Evolutionary conservation across 2,113 vertebrate species (phyloP).

Genomic region (Protobothrops mucrosquamatus): DNA sequence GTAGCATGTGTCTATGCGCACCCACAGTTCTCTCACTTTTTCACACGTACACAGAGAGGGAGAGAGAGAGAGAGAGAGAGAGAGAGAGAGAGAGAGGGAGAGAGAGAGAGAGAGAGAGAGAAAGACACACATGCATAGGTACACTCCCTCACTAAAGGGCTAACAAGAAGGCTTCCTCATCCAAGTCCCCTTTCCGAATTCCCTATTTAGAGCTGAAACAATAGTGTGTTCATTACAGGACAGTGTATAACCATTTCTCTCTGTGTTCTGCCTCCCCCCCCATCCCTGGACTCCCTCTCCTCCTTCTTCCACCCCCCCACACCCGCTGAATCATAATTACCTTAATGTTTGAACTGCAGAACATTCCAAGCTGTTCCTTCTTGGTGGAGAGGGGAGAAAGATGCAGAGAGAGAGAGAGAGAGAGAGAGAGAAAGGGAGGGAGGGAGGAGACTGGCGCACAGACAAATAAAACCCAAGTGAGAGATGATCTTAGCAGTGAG

Average conservation of each 20-base stretch:
- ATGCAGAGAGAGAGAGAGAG: slow-evolving; percentile 11
- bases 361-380: slow-evolving; percentile 27
- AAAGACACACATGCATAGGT: background rate
- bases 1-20: background rate
- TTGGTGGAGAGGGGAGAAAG: slow-evolving; percentile 31
- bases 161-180: background rate
- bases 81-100: no score
- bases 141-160: background rate
- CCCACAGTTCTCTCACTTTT: background rate
- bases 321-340: slow-evolving; percentile 26
- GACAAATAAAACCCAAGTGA: slow-evolving; percentile 23
- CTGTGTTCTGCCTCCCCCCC: no score
- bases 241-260: slow-evolving; percentile 3
- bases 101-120: background rate
- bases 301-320: background rate
- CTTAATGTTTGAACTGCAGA: slow-evolving; percentile 33
- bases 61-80: no score
- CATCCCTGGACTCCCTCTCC: background rate
- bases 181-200: background rate
- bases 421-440: slow-evolving; percentile 18
- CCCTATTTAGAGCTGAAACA: slow-evolving; percentile 1
- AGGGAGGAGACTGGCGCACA: slow-evolving; percentile 24
- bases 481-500: slow-evolving; percentile 7
- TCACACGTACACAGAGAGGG: no score
- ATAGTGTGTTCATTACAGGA: slow-evolving; percentile 21